Evolutionary conservation across 1,140 invertebrate genomes (phyloP).

Genomic region (Scaptodrosophila lebanonensis): DNA sequence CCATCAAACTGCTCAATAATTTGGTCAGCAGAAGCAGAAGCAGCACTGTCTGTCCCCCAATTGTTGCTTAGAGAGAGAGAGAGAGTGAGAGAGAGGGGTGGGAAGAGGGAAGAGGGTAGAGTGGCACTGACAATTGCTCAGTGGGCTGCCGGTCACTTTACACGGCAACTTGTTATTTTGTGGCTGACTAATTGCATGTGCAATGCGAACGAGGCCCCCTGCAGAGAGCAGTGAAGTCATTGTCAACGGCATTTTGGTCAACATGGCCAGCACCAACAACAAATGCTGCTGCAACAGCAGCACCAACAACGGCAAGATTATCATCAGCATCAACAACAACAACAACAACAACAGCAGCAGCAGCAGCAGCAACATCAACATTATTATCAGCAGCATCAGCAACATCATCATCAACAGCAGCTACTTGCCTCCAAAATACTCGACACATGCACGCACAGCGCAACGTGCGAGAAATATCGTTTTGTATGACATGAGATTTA

Average conservation of each 20-base stretch:
- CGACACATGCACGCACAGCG: slow-evolving; percentile 23
- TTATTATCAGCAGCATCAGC: slow-evolving; percentile 6
- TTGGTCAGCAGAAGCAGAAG: no score
- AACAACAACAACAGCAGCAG: slow-evolving; percentile 34
- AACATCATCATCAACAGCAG: slow-evolving; percentile 34
- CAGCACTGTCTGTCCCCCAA: no score
- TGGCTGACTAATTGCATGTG: slow-evolving; percentile 67
- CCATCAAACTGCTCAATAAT: no score
- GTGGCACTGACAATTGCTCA: no score
- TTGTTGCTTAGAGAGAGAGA: no score
- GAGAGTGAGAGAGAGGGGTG: no score
- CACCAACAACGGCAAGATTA: not conserved
- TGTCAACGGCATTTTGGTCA: slow-evolving; percentile 36
- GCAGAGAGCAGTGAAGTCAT: slow-evolving; percentile 16
- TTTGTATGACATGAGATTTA: slow-evolving; percentile 56
- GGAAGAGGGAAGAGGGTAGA: no score
- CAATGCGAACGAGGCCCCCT: slow-evolving; percentile 22
- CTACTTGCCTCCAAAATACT: no score
- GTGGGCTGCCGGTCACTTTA: no score
- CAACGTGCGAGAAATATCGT: not conserved
- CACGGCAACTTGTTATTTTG: slow-evolving; percentile 69
- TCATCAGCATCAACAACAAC: slow-evolving; percentile 25
- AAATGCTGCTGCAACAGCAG: slow-evolving; percentile 27
- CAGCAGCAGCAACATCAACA: not conserved
- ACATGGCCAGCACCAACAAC: slow-evolving; percentile 36